These are phyloP conservation scores for Blomia tropicalis DNA, from an alignment of 2,888 invertebrate genomes.

Conservation along the genomic window DNA sequence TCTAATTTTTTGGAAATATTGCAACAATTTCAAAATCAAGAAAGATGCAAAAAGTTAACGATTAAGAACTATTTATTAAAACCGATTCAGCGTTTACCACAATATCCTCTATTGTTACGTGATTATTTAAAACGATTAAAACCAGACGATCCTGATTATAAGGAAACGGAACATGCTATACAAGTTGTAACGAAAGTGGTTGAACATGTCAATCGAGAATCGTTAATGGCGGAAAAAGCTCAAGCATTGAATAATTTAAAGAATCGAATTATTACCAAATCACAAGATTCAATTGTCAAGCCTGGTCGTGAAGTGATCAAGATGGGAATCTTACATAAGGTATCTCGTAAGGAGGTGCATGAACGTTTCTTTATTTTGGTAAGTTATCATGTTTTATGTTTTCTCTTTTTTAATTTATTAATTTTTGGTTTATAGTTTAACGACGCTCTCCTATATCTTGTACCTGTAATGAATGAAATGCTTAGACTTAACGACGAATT, in stretches of 20 bases:
- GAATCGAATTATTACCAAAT: conserved; percentile 35
- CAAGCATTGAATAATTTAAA: conserved; percentile 43
- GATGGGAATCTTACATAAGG: conserved; percentile 48
- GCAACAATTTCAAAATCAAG: conserved; percentile 40
- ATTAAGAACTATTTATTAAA: conserved; percentile 50
- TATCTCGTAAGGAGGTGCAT: conserved; percentile 48
- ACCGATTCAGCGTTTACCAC: conserved; percentile 51
- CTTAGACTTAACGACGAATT: conserved; percentile 40
- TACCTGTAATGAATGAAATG: conserved; percentile 34
- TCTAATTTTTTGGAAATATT: conserved; percentile 40
- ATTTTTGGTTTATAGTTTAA: conserved; percentile 33
- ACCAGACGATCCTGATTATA: conserved; percentile 40
- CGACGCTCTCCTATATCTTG: conserved; percentile 39
- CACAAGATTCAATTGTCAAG: conserved; percentile 40
- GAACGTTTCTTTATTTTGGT: conserved; percentile 49
- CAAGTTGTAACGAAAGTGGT: conserved; percentile 44
- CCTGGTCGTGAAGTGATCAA: conserved; percentile 45
- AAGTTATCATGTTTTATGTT: conserved; percentile 32
- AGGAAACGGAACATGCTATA: conserved; percentile 44
- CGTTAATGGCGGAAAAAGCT: conserved; percentile 43
- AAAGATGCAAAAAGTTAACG: conserved; percentile 39
- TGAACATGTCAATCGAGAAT: conserved; percentile 44
- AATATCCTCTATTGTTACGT: conserved; percentile 47
- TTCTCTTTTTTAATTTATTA: conserved; percentile 13
- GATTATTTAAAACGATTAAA: conserved; percentile 45